These are phyloP conservation scores for Cepaea nemoralis DNA, from an alignment of 1,140 invertebrate genomes.

Conservation along the genomic window DNA sequence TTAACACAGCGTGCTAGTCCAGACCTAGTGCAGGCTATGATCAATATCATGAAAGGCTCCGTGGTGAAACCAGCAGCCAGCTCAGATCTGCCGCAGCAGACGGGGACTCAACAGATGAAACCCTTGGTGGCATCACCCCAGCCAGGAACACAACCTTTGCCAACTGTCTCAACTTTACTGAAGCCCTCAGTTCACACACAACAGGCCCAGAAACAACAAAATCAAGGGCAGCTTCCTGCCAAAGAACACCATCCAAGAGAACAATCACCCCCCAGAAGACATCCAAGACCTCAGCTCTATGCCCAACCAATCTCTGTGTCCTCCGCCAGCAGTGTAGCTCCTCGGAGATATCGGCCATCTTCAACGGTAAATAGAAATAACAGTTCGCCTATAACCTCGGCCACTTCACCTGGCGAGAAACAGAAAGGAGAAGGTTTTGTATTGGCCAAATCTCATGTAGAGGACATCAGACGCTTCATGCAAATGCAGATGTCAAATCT, in stretches of 20 bases:
- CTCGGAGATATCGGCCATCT: neutral
- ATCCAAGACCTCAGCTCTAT: conserved; percentile 29
- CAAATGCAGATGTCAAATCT: conserved; percentile 28
- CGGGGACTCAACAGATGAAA: neutral
- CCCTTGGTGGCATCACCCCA: neutral
- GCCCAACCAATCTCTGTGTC: conserved; percentile 28
- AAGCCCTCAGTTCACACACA: conserved; percentile 16
- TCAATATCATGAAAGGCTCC: conserved; percentile 20
- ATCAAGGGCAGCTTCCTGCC: neutral
- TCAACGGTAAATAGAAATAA: neutral
- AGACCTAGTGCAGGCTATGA: conserved; percentile 14
- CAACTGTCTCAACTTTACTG: conserved; percentile 29
- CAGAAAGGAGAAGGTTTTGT: conserved; percentile 22
- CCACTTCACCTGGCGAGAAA: neutral
- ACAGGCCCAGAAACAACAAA: neutral
- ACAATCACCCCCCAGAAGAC: conserved; percentile 10
- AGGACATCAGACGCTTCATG: conserved; percentile 25
- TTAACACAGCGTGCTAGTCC: neutral
- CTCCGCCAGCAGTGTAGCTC: neutral
- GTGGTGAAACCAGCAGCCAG: neutral
- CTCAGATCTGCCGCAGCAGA: neutral
- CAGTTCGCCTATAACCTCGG: neutral
- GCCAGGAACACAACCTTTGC: neutral
- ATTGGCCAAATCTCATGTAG: conserved; percentile 19
- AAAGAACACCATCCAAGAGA: neutral